A percentile compares a stretch with the other conserved stretches of the same genome.
phyloP scores from a whole-genome alignment of 2,113 vertebrate species.

The Acinonyx jubatus region DNA sequence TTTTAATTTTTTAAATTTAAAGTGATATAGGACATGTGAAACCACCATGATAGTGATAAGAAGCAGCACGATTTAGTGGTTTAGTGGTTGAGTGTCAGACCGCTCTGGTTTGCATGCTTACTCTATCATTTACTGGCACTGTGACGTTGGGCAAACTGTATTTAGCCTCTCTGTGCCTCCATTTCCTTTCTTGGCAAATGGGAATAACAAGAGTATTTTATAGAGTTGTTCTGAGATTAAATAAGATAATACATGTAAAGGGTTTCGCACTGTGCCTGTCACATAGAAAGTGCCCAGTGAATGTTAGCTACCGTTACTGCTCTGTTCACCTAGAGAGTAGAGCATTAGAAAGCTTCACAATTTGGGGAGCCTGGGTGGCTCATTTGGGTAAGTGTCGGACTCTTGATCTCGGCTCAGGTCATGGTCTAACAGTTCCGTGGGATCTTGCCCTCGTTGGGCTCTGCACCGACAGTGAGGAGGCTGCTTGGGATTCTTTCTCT shows the following conservation, averaged over 20 bases:
- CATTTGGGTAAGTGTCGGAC: too few relatives aligned
- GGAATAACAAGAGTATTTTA: slow-evolving; percentile 2
- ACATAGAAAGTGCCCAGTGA: neutral
- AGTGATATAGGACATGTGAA: neutral
- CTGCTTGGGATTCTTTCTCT: too few relatives aligned
- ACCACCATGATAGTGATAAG: neutral
- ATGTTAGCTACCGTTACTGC: neutral
- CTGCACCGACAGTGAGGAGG: too few relatives aligned
- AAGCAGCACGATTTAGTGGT: slow-evolving; percentile 9
- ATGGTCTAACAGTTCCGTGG: too few relatives aligned
- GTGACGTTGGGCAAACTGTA: neutral
- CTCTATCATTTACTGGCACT: neutral
- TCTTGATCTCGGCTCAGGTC: too few relatives aligned
- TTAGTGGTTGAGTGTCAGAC: neutral
- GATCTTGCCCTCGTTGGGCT: too few relatives aligned
- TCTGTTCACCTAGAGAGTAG: neutral
- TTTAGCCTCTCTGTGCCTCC: neutral
- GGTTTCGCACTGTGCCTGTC: neutral
- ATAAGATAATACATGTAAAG: neutral
- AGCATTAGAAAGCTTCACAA: slow-evolving; percentile 13
- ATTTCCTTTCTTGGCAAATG: slow-evolving; percentile 22
- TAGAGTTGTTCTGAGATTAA: neutral
- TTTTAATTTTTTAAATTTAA: neutral
- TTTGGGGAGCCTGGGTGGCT: neutral
- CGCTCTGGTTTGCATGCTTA: neutral